Base-by-base conservation (phyloP, 2,888 invertebrate species). In the Athrips mouffetella region DNA sequence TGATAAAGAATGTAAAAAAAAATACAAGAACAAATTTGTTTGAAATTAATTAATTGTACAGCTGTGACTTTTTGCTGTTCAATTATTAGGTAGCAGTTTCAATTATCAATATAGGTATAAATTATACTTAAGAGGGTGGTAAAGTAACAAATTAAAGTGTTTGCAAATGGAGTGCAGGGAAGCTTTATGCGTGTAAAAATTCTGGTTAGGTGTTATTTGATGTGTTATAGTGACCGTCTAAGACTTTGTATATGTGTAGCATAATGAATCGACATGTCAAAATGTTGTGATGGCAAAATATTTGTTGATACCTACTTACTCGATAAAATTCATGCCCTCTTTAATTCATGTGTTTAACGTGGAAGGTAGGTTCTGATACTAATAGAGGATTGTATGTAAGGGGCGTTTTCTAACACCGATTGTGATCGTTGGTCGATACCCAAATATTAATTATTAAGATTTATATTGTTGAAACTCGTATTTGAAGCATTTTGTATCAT, bases 401-500 rank as follows among this genome's bases (percentile, higher is more conserved):
- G 16, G 1, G 11, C 4, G 3, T 15, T 5, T 35, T 37, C 11
- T 25, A 41, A 41, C 7, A 6, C 42, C 13, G 16, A 29, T n/a
- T 29, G 27, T 11, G 16, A 18, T 29, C 7, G 16, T 20, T 6
- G 29, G 44, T 49, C 48, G 45, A 45, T 45, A 41, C 16, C 45
- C 33, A 39, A 30, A 20, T 29, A 30, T 45, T 25, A 39, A 16
- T 48, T 29, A 31, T 23, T 48, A 45, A 30, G 48, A 30, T 48
- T 45, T 45, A 45, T 31, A 39, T 44, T 45, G 45, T 37, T 33
- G n/a, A n/a, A 35, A 45, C 20, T 45, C 18, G 23, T 48, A 48
- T 21, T 44, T 48, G 20, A 44, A 35, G 42, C 42, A 44, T 44
- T 48, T 48, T 44, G 27, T 48, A 33, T 27, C 29, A 29, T 42